Evolutionary conservation across 2,113 vertebrate species (phyloP).

Genomic region (Microtus ochrogaster): DNA sequence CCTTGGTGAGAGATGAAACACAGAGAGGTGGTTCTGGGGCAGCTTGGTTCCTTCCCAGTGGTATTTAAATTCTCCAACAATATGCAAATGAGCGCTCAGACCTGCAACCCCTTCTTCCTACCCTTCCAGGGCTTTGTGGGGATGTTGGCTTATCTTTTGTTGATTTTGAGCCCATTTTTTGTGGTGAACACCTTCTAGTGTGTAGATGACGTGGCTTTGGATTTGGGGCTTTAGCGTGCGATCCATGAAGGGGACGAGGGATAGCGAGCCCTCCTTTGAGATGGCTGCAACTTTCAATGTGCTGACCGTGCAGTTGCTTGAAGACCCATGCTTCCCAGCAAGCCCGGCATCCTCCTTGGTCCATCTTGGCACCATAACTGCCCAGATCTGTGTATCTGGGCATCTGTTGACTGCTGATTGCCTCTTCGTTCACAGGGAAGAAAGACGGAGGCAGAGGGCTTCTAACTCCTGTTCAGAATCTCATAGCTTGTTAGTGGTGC

Average conservation of each 20-base stretch:
- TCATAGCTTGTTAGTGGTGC: background rate
- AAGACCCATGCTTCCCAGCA: background rate
- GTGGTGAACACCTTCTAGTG: background rate
- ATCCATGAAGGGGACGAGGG: background rate
- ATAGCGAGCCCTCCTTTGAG: background rate
- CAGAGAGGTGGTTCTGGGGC: background rate
- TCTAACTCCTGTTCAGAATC: background rate
- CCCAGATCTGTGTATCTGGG: background rate
- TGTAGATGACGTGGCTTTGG: background rate
- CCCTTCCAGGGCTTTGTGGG: conserved; percentile 70
- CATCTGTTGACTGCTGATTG: background rate
- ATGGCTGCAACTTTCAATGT: background rate
- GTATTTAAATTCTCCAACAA: background rate
- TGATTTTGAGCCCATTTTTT: conserved; percentile 6
- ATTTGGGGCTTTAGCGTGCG: background rate
- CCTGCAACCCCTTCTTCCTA: conserved; percentile 25
- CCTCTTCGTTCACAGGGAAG: background rate
- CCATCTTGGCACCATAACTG: background rate
- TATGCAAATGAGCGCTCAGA: conserved; percentile 1
- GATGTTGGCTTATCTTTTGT: conserved; percentile 61
- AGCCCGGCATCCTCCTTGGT: rapidly evolving
- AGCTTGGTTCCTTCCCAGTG: background rate
- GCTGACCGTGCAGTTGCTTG: background rate
- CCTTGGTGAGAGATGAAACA: background rate
- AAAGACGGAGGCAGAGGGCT: background rate